Evolutionary conservation across 1,140 invertebrate genomes (phyloP), one percentile per base, ranked within the genome.

Genomic region (Eumaeus atala): DNA sequence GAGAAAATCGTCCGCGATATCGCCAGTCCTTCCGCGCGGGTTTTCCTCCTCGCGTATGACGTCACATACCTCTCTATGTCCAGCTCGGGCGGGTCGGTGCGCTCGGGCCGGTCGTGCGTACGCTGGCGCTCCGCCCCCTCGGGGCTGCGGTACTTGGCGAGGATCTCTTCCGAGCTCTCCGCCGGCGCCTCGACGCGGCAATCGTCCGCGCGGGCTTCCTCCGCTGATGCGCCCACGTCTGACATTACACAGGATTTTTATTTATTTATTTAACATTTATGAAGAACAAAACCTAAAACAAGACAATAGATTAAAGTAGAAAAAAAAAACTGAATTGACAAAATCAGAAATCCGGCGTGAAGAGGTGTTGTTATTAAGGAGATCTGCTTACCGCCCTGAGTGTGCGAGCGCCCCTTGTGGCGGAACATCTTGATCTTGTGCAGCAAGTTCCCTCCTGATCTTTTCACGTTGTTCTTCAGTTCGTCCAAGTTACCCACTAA

Each of bases 131-230:
- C 70, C 63, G 85, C 38, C 69, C 66, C 88, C 62, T 91, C 92
- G 0, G 91, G 90, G 48, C 94, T 92, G 11, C 97, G 89, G 82
- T 99, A 99, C 75, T 98, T 98, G 18, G 95, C 96, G 62, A 99
- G 90, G 70, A 99, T 98, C 72, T 98, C 97, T 74, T 98, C 97
- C 10, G 94, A 92, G 37, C 91, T 92, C 82, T 96, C 95, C 0
- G 62, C 68, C 3, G 54, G 53, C 3, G 55, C 60, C 10, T 68
- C 70, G 7, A 50, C 54, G 0, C 65, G 67, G 12, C 51, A 50
- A 8, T 58, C 67, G 12, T 80, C 80, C n/a, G 75, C 78, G 16
- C 62, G 64, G 1, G 54, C 58, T 44, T 81, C 81, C 42, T 82
- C 78, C 40, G 77, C 74, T 0, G 73, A 62, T 0, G 76, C 58